Evolutionary conservation across 2,888 invertebrate species (phyloP).

Genomic region (Calliopum simillimum): DNA sequence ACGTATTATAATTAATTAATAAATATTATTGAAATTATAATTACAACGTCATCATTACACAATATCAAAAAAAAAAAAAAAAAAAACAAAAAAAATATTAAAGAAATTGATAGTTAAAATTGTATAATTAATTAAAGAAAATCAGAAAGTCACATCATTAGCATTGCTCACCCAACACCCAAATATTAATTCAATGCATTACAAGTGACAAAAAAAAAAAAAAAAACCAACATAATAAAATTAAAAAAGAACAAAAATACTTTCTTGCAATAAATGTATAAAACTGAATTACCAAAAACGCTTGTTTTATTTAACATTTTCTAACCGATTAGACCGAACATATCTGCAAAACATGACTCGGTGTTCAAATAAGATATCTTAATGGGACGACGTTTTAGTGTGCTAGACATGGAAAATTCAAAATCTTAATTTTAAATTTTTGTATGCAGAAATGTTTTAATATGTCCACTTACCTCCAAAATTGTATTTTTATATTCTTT

Average conservation of each 20-base stretch:
- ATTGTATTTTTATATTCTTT: no score
- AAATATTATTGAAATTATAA: slow-evolving; percentile 32
- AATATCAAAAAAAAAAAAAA: slow-evolving; percentile 29
- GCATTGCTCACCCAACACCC: slow-evolving; percentile 27
- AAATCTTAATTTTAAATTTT: no score
- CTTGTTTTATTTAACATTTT: slow-evolving; percentile 42
- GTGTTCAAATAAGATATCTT: no score
- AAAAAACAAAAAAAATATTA: slow-evolving; percentile 4
- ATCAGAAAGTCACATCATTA: slow-evolving; percentile 25
- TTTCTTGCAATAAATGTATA: slow-evolving; percentile 66
- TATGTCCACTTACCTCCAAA: no score
- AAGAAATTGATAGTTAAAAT: slow-evolving; percentile 12
- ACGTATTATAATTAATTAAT: slow-evolving; percentile 31
- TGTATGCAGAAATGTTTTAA: no score
- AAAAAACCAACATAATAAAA: slow-evolving; percentile 22
- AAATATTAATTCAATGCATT: slow-evolving; percentile 44
- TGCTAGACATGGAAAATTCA: no score
- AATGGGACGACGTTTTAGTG: no score
- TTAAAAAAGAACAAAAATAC: slow-evolving; percentile 42
- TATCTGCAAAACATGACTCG: no score
- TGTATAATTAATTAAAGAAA: slow-evolving; percentile 36
- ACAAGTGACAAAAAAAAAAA: slow-evolving; percentile 44
- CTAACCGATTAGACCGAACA: neutral
- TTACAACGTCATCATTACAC: slow-evolving; percentile 23
- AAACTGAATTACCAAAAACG: slow-evolving; percentile 57